Conservation (phyloP, 2,888 invertebrate genomes). For the Cataglyphis cursor region DNA sequence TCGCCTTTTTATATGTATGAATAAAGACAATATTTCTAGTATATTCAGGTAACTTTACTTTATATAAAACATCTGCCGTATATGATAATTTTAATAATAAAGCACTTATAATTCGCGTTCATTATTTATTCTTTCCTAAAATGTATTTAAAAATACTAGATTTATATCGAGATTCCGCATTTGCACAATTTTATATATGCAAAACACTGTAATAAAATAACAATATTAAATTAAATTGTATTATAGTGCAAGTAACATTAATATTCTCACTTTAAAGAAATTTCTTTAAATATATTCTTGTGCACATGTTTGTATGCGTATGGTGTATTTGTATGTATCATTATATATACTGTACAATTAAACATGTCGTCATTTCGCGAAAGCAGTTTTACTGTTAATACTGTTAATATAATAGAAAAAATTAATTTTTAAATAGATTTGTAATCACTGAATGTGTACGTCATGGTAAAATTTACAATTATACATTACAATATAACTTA, state of each 20-base stretch:
- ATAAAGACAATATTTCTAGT: constrained; percentile 23
- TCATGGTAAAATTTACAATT: constrained; percentile 21
- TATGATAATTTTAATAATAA: constrained; percentile 11
- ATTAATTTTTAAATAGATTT: neutral
- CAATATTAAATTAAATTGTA: constrained; percentile 30
- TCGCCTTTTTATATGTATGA: constrained; percentile 18
- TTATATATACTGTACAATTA: constrained; percentile 10
- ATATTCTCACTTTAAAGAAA: neutral
- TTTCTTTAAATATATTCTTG: neutral
- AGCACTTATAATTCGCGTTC: constrained; percentile 11
- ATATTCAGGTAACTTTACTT: constrained; percentile 47
- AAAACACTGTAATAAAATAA: neutral
- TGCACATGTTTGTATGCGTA: neutral
- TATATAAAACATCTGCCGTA: constrained; percentile 23
- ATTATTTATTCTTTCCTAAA: constrained; percentile 17
- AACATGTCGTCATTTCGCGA: constrained; percentile 3
- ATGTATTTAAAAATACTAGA: neutral
- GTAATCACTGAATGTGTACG: neutral
- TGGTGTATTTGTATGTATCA: neutral
- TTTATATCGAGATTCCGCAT: neutral
- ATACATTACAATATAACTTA: constrained; percentile 32
- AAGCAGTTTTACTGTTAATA: constrained; percentile 6
- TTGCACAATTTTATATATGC: constrained; percentile 8
- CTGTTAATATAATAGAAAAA: neutral
- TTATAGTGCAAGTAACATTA: constrained; percentile 7